Percentiles rank a stretch among this genome's conserved stretches.
phyloP scores from a whole-genome alignment of 2,797 vertebrate species.

The Acipenser transmontanus region DNA sequence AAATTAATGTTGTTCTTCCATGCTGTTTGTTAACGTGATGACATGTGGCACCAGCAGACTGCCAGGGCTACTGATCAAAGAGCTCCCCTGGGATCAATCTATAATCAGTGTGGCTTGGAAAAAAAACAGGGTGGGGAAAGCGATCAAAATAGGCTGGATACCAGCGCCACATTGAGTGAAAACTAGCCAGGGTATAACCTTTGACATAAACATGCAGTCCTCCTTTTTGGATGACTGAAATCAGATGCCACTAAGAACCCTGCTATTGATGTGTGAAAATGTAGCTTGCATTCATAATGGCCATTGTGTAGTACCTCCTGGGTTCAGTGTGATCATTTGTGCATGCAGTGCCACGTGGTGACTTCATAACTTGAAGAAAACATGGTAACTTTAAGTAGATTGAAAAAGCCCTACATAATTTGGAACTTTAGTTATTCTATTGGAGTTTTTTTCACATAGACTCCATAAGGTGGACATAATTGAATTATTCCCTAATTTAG shows the following conservation, averaged over 20 bases:
- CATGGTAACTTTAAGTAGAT: too few relatives aligned
- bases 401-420: too few relatives aligned
- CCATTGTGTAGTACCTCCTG: conserved; percentile 33
- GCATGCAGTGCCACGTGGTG: conserved; percentile 33
- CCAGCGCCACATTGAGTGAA: conserved; percentile 40
- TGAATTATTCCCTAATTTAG: too few relatives aligned
- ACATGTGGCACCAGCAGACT: conserved; percentile 57
- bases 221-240: conserved; percentile 19
- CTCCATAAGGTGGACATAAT: too few relatives aligned
- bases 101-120: conserved; percentile 46
- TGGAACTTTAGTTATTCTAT: too few relatives aligned
- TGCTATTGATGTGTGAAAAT: conserved; percentile 41
- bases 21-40: conserved; percentile 45
- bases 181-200: conserved; percentile 42
- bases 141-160: conserved; percentile 53
- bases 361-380: conserved; percentile 21
- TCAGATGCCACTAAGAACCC: conserved; percentile 42
- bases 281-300: conserved; percentile 38
- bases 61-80: conserved; percentile 58
- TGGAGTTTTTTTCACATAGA: too few relatives aligned
- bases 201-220: conserved; percentile 31
- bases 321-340: conserved; percentile 39
- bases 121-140: conserved; percentile 39
- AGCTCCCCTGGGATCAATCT: conserved; percentile 44
- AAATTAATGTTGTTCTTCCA: conserved; percentile 31